Conservation (phyloP, 2,113 vertebrate species). For the Seriola quinqueradiata region DNA sequence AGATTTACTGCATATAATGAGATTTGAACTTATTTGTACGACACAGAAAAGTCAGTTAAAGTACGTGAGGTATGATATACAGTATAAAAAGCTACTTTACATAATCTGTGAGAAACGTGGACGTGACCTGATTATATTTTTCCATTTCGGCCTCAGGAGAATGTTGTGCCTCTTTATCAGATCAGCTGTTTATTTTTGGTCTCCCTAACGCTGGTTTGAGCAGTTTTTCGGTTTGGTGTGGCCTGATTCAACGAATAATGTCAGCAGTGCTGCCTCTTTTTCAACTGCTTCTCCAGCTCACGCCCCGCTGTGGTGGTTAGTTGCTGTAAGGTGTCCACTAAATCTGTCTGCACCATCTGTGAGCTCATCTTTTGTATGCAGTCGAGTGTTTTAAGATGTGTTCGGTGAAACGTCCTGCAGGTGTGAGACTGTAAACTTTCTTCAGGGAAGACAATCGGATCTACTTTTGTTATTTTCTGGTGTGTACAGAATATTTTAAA, state of each 20-base stretch:
- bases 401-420: neutral
- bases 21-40: neutral
- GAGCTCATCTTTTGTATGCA: neutral
- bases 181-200: constrained; percentile 60
- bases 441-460: neutral
- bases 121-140: constrained; percentile 49
- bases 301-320: neutral
- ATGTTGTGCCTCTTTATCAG: constrained; percentile 29
- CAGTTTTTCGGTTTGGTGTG: constrained; percentile 6
- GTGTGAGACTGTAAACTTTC: neutral
- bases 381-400: neutral
- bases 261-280: constrained; percentile 22
- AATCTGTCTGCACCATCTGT: neutral
- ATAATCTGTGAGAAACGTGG: constrained; percentile 35
- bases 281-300: constrained; percentile 4
- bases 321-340: neutral
- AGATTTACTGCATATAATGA: no score
- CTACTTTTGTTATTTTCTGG: no score
- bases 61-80: no score
- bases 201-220: constrained; percentile 37
- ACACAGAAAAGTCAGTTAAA: no score
- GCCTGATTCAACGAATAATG: constrained; percentile 52
- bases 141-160: constrained; percentile 29
- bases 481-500: no score
- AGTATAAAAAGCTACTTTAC: neutral